Evolutionary conservation across 37 sponge, comb jelly and placozoan genomes (phyloP).

Genomic region (Lycopodina hypogea): DNA sequence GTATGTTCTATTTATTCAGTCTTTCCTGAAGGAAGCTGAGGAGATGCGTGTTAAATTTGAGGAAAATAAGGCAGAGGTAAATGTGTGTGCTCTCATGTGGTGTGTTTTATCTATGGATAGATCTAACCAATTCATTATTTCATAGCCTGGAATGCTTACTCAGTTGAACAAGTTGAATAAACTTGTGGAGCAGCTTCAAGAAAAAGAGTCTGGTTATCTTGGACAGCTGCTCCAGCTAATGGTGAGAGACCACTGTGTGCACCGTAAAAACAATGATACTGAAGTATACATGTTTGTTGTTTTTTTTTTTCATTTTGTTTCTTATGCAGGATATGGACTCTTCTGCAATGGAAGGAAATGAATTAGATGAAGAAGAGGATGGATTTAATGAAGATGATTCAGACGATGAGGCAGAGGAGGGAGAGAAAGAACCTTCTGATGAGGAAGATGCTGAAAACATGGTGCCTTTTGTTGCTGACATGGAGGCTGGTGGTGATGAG

Average conservation of each 20-base stretch:
- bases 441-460: conserved; percentile 1
- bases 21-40: conserved; percentile 52
- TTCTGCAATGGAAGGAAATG: not conserved
- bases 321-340: no score
- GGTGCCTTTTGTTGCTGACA: not conserved
- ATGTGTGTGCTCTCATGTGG: not conserved
- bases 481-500: conserved; percentile 1
- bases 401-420: conserved; percentile 7
- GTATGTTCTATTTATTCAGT: no score
- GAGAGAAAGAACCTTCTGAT: not conserved
- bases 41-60: conserved; percentile 34
- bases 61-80: conserved; percentile 46
- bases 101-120: not conserved
- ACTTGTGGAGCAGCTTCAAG: conserved; percentile 54
- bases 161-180: conserved; percentile 56
- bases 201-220: conserved; percentile 67
- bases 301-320: no score
- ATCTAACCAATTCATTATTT: not conserved
- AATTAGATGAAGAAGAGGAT: not conserved
- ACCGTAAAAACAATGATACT: no score
- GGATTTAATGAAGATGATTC: conserved; percentile 13
- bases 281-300: no score
- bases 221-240: conserved; percentile 50
- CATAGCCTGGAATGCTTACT: conserved; percentile 36
- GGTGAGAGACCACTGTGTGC: conserved; percentile 34